These are phyloP conservation scores for Bombus sylvicola DNA, from an alignment of 1,140 invertebrate species.

Conservation along the genomic window DNA sequence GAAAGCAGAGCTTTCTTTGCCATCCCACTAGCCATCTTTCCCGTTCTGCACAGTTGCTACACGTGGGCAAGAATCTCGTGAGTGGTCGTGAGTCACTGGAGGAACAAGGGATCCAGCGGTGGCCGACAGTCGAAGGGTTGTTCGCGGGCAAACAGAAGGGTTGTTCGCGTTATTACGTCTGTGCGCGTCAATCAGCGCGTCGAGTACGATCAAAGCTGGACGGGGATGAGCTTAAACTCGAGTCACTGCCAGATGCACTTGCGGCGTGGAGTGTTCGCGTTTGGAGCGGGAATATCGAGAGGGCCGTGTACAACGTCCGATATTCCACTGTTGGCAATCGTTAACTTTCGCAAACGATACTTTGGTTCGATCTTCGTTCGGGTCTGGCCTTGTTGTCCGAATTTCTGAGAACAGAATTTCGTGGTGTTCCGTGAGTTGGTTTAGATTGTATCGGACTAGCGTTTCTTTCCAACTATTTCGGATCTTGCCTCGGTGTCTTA, in stretches of 20 bases:
- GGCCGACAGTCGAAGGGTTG: slow-evolving; percentile 11
- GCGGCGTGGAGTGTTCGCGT: slow-evolving; percentile 32
- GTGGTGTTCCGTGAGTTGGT: too few relatives aligned
- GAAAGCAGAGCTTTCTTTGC: too few relatives aligned
- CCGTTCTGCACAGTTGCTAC: background rate
- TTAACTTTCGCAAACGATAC: background rate
- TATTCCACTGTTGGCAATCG: background rate
- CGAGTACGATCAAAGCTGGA: slow-evolving; percentile 49
- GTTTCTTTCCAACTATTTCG: too few relatives aligned
- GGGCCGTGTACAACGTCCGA: background rate
- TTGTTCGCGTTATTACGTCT: slow-evolving; percentile 48
- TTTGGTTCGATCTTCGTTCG: background rate
- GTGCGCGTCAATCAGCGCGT: slow-evolving; percentile 55
- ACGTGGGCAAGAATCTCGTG: background rate
- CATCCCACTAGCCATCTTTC: too few relatives aligned
- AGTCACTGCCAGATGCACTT: slow-evolving; percentile 53
- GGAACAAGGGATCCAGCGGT: slow-evolving; percentile 22
- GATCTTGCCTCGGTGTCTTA: too few relatives aligned
- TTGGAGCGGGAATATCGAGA: slow-evolving; percentile 9
- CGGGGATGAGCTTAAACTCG: slow-evolving; percentile 46
- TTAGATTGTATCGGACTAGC: too few relatives aligned
- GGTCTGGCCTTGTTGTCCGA: too few relatives aligned
- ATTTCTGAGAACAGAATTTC: background rate
- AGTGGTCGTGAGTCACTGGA: background rate
- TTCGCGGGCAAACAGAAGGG: slow-evolving; percentile 21